Conservation (phyloP, 1,140 invertebrate genomes). For the Pogonomyrmex californicus region DNA sequence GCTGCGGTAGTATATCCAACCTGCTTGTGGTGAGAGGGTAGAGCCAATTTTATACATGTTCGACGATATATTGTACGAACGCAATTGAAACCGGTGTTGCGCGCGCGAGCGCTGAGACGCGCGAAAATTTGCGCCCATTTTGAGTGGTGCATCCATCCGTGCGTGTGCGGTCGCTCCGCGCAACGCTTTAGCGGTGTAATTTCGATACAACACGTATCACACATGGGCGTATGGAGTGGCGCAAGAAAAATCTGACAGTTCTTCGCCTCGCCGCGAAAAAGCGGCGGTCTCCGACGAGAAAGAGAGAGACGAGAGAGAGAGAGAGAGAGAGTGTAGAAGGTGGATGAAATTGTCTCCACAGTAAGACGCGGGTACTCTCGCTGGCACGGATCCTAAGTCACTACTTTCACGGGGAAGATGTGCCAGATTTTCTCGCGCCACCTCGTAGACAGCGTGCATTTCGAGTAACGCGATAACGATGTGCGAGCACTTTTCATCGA, state of each 20-base stretch:
- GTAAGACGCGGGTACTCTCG: constrained; percentile 10
- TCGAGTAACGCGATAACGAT: constrained; percentile 67
- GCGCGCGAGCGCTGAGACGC: constrained; percentile 47
- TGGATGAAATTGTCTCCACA: constrained; percentile 21
- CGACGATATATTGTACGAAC: constrained; percentile 76
- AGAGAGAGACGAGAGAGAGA: neutral
- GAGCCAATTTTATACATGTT: constrained; percentile 83
- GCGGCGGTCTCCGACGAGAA: neutral
- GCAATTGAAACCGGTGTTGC: constrained; percentile 66
- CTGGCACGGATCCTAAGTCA: constrained; percentile 44
- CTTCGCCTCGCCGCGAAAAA: constrained; percentile 42
- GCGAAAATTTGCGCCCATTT: neutral
- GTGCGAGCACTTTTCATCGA: constrained; percentile 85
- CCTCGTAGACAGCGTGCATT: constrained; percentile 75
- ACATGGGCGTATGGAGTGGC: constrained; percentile 66
- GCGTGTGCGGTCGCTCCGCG: constrained; percentile 61
- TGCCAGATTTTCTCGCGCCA: constrained; percentile 75
- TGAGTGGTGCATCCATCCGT: neutral
- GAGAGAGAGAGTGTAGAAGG: neutral
- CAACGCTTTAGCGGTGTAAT: constrained; percentile 66
- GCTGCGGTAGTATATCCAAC: constrained; percentile 82
- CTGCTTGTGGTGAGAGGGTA: constrained; percentile 86
- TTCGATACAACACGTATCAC: constrained; percentile 60
- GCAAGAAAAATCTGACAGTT: constrained; percentile 70
- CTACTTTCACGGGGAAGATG: constrained; percentile 49